Evolutionary conservation across 2,888 invertebrate species (phyloP).

Genomic region (Brachynemurus nebulosus): DNA sequence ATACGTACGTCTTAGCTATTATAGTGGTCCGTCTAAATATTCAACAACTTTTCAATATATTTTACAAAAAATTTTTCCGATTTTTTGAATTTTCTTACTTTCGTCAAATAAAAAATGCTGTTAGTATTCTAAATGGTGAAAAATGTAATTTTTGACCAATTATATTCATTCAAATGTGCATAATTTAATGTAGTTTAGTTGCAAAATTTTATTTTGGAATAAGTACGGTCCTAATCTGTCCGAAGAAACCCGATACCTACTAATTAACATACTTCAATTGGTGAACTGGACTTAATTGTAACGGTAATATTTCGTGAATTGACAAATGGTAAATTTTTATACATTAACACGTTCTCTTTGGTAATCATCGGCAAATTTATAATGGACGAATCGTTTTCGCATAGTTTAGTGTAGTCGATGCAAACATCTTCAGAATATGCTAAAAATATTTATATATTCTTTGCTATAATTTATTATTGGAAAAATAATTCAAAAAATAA

Average conservation of each 20-base stretch:
- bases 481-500: background rate
- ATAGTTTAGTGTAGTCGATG: slow-evolving; percentile 27
- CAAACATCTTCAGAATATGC: slow-evolving; percentile 1
- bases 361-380: slow-evolving; percentile 26
- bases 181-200: too few species aligned
- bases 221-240: background rate
- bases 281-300: slow-evolving; percentile 29
- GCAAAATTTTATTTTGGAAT: background rate
- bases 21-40: too few species aligned
- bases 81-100: too few species aligned
- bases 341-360: slow-evolving; percentile 30
- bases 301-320: slow-evolving; percentile 32
- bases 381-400: slow-evolving; percentile 24
- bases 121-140: too few species aligned
- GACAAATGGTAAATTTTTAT: slow-evolving; percentile 32
- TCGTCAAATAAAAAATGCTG: too few species aligned
- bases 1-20: too few species aligned
- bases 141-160: too few species aligned
- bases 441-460: slow-evolving; percentile 34
- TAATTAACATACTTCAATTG: slow-evolving; percentile 29
- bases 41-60: too few species aligned
- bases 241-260: too few species aligned
- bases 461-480: background rate
- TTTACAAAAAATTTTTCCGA: too few species aligned
- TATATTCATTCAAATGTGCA: too few species aligned